A percentile compares a stretch with the other conserved stretches of the same genome.
Evolutionary conservation across 2,888 invertebrate genomes (phyloP).

Genomic region (Esperia sulphurella): DNA sequence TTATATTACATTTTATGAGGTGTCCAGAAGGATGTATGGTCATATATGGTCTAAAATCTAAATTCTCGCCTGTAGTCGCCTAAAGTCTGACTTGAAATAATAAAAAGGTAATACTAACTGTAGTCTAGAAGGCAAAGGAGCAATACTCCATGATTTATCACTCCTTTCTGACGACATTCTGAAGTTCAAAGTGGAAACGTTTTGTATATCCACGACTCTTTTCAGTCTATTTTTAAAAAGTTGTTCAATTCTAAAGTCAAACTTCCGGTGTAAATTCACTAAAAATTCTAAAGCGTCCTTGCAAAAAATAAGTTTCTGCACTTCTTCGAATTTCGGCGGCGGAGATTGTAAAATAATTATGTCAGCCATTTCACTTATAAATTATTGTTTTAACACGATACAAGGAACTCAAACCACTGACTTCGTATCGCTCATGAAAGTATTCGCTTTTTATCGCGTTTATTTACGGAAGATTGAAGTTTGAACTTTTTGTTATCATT

Average conservation of each 20-base stretch:
- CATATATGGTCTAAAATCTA: too few species aligned
- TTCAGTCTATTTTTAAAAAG: constrained; percentile 61
- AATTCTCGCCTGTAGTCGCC: too few species aligned
- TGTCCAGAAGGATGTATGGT: too few species aligned
- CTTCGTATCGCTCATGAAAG: too few species aligned
- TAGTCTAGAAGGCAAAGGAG: constrained; percentile 75
- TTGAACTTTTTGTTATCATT: constrained; percentile 1
- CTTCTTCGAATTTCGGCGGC: constrained; percentile 73
- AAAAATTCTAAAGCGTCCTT: constrained; percentile 79
- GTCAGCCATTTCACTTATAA: constrained; percentile 40
- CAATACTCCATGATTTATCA: constrained; percentile 78
- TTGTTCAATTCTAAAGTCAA: constrained; percentile 68
- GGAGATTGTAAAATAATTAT: constrained; percentile 68
- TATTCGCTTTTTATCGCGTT: too few species aligned
- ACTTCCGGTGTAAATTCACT: constrained; percentile 66
- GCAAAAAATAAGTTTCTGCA: constrained; percentile 77
- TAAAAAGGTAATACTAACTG: constrained; percentile 44
- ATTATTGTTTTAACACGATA: neutral
- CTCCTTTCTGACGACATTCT: constrained; percentile 53
- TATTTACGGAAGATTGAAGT: neutral
- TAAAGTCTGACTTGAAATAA: constrained; percentile 2
- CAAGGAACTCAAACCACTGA: neutral
- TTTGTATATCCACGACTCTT: constrained; percentile 47
- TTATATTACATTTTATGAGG: too few species aligned
- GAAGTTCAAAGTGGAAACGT: constrained; percentile 51